These are phyloP conservation scores for Drosophila simulans DNA, from an alignment of 1,140 invertebrate species.

Conservation along the genomic window DNA sequence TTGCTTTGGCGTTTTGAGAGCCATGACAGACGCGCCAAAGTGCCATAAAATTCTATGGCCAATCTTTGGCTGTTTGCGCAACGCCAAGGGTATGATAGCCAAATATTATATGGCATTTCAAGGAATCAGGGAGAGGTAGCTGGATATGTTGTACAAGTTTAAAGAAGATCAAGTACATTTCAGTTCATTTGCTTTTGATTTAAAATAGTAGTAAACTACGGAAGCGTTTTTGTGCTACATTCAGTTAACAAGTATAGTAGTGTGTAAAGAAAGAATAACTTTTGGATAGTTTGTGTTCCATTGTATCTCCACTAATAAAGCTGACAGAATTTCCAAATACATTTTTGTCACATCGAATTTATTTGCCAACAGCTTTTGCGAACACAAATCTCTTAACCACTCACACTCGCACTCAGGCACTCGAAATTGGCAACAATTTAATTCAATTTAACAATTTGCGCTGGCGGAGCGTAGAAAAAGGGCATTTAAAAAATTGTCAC, in stretches of 20 bases:
- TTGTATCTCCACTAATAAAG: slow-evolving; percentile 2
- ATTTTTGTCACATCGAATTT: slow-evolving; percentile 20
- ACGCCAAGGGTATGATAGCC: slow-evolving; percentile 63
- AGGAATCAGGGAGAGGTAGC: not conserved
- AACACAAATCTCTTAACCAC: slow-evolving; percentile 35
- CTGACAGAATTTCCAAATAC: slow-evolving; percentile 7
- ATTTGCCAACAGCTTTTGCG: slow-evolving; percentile 13
- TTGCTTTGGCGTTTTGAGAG: slow-evolving; percentile 57
- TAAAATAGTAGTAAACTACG: not conserved
- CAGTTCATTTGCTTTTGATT: not conserved
- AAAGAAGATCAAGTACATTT: not conserved
- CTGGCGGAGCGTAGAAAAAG: slow-evolving; percentile 14
- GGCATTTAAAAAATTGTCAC: slow-evolving; percentile 64
- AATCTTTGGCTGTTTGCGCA: slow-evolving; percentile 77
- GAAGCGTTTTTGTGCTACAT: no score
- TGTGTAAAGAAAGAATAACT: no score
- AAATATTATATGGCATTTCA: slow-evolving; percentile 21
- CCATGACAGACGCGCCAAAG: slow-evolving; percentile 59
- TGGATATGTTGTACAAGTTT: not conserved
- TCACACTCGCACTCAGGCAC: slow-evolving; percentile 1
- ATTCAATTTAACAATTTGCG: slow-evolving; percentile 73
- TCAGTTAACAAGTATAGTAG: no score
- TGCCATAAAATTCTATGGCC: slow-evolving; percentile 76
- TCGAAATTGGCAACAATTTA: slow-evolving; percentile 70
- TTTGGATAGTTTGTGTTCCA: not conserved